Evolutionary conservation across 2,888 invertebrate species (phyloP).

Genomic region (Mesopsocus fuscifrons): DNA sequence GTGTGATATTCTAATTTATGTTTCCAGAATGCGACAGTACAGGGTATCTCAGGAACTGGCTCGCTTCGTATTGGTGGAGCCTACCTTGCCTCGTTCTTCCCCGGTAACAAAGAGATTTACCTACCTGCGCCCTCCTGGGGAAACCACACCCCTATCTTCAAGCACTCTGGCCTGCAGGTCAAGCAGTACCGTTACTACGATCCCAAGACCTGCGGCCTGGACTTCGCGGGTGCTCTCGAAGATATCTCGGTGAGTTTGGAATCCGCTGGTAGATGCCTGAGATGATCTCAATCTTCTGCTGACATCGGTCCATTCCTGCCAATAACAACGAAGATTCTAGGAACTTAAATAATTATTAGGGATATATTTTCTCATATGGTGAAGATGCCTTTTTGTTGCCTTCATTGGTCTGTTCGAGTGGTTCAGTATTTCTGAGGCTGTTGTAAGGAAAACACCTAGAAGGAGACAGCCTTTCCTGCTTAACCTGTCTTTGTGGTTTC

Average conservation of each 20-base stretch:
- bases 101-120: slow-evolving; percentile 63
- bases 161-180: slow-evolving; percentile 63
- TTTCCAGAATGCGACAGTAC: slow-evolving; percentile 41
- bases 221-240: slow-evolving; percentile 72
- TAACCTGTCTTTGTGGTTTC: too few relatives aligned
- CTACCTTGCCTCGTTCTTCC: slow-evolving; percentile 66
- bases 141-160: slow-evolving; percentile 91
- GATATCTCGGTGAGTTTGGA: slow-evolving; percentile 58
- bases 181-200: slow-evolving; percentile 90
- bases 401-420: too few relatives aligned
- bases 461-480: too few relatives aligned
- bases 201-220: slow-evolving; percentile 80
- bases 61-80: slow-evolving; percentile 83
- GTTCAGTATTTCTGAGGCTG: not conserved
- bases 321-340: too few relatives aligned
- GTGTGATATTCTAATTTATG: too few relatives aligned
- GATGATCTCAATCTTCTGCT: too few relatives aligned
- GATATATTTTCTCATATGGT: too few relatives aligned
- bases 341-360: too few relatives aligned
- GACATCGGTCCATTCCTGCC: too few relatives aligned
- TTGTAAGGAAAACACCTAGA: too few relatives aligned
- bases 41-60: slow-evolving; percentile 95
- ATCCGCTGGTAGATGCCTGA: too few relatives aligned
- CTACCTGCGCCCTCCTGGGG: slow-evolving; percentile 94
- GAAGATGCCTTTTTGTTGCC: too few relatives aligned